Evolutionary conservation across 1,140 invertebrate genomes (phyloP), one percentile per base, ranked within the genome.

Genomic region (Micrasema minimum): DNA sequence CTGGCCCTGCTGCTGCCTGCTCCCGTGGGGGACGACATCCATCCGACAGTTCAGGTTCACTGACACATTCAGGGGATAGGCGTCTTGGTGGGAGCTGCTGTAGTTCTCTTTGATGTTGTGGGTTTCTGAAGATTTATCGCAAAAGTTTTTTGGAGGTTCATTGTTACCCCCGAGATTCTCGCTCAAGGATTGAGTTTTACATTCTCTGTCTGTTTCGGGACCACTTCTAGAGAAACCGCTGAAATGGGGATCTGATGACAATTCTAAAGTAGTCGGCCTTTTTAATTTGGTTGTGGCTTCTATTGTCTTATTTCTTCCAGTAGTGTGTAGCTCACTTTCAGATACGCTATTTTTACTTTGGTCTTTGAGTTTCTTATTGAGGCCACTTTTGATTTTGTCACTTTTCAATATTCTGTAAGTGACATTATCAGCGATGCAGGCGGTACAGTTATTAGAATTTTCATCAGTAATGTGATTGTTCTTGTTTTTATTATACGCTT

Each of bases 31-130:
- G 64, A 82, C 79, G 31, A 86, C 77, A 79, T 86, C 86, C 83
- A 88, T 84, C 78, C 85, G 85, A 80, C 86, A 88, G 73, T 87
- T 87, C 7, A 88, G 84, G 78, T 88, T 88, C 2, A 88, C 80
- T 38, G 86, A 88, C 31, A 87, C 78, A 77, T 88, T 87, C 10
- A 87, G 76, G 50, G 71, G 74, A 16, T 66, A 72, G 20, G 59
- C 12, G 3, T 66, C 66, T 31, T 62, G 57, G 14, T 41, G 65
- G 12, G 37, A 16, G n/a, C 57, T 26, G 10, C 45, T 26, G 46
- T 51, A 41, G n/a, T 37, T 35, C 11, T 55, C 37, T 12, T 67
- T 55, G 7, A 31, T 7, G 37, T 23, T 20, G 55, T 46, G 61
- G 38, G 51, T 62, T 55, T 66, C 62, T 18, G 64, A 50, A 23